phyloP scores from a whole-genome alignment of 2,113 vertebrate genomes.

The Pipra filicauda region DNA sequence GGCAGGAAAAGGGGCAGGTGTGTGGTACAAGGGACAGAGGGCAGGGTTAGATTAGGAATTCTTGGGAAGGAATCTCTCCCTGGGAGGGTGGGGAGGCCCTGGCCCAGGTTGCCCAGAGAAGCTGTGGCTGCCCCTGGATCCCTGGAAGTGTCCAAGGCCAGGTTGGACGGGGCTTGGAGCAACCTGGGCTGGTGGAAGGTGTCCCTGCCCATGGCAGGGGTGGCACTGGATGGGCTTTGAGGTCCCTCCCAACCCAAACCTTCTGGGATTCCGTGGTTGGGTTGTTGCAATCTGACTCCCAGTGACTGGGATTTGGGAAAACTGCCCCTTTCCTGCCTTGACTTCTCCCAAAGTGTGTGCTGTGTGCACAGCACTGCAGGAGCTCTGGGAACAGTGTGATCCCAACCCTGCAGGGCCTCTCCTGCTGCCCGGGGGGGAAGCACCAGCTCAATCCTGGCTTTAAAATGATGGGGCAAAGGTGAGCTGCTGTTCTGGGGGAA shows the following conservation, averaged over 20 bases:
- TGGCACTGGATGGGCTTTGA: rapidly evolving
- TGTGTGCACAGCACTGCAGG: rapidly evolving
- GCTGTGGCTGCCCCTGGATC: neutral
- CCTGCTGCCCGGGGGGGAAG: neutral
- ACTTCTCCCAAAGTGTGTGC: rapidly evolving
- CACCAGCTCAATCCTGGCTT: too few relatives aligned
- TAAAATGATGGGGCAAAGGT: neutral
- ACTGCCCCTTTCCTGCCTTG: neutral
- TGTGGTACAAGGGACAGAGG: too few relatives aligned
- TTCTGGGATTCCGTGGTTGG: neutral
- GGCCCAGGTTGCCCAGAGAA: neutral
- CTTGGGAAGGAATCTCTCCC: neutral
- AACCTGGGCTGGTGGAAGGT: neutral
- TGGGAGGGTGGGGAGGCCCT: neutral
- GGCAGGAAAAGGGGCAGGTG: too few relatives aligned
- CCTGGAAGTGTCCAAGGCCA: neutral
- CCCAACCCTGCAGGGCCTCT: neutral
- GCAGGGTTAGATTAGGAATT: neutral
- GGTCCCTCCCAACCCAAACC: neutral
- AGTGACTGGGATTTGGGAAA: neutral
- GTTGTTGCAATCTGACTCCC: neutral
- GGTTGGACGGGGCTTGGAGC: neutral
- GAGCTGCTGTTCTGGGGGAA: rapidly evolving
- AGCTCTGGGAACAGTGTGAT: rapidly evolving
- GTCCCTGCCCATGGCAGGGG: neutral